phyloP scores from a whole-genome alignment of 2,888 invertebrate genomes.

The Chrysodeixis includens region DNA sequence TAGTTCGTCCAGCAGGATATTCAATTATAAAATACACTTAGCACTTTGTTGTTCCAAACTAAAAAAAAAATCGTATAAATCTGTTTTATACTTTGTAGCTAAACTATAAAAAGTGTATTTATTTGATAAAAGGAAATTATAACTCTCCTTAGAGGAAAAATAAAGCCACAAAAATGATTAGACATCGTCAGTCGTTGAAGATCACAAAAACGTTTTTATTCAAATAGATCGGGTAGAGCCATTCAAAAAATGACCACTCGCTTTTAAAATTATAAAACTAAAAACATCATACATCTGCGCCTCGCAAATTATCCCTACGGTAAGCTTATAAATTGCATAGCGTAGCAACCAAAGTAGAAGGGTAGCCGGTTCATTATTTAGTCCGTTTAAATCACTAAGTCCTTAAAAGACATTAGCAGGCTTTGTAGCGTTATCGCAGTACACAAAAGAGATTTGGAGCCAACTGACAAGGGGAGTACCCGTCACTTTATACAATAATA shows the following conservation, averaged over 20 bases:
- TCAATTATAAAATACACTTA: too few relatives aligned
- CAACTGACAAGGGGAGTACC: constrained; percentile 70
- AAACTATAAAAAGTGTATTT: too few relatives aligned
- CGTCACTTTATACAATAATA: constrained; percentile 76
- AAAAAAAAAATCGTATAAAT: too few relatives aligned
- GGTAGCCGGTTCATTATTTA: constrained; percentile 88
- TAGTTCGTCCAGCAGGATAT: too few relatives aligned
- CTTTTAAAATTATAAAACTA: constrained; percentile 20
- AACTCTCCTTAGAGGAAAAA: too few relatives aligned
- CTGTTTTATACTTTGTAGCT: too few relatives aligned
- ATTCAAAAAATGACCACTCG: constrained; percentile 28
- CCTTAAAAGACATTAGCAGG: constrained; percentile 89
- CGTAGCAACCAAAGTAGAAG: constrained; percentile 70
- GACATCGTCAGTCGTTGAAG: too few relatives aligned
- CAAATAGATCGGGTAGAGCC: neutral
- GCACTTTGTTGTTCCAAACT: too few relatives aligned
- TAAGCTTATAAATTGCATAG: constrained; percentile 81
- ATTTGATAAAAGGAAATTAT: too few relatives aligned
- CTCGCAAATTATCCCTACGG: constrained; percentile 62
- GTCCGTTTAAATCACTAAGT: constrained; percentile 90
- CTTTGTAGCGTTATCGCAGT: constrained; percentile 87
- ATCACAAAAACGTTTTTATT: neutral
- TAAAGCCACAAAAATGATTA: too few relatives aligned
- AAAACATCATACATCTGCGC: constrained; percentile 33
- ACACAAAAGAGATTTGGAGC: constrained; percentile 87